Evolutionary conservation across 2,888 invertebrate species (phyloP).

Genomic region (Lepidonotus clava): DNA sequence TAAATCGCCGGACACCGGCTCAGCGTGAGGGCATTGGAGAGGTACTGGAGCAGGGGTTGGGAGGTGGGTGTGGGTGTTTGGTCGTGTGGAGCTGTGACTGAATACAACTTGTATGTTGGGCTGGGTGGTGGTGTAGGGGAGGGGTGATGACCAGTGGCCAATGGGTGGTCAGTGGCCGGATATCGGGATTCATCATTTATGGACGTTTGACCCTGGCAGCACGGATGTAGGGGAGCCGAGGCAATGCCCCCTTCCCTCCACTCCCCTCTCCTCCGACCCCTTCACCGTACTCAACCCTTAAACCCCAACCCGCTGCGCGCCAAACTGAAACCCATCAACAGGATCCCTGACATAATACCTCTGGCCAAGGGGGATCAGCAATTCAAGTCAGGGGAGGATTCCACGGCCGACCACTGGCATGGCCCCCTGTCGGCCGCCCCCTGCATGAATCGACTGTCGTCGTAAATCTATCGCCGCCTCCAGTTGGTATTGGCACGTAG

Average conservation of each 20-base stretch:
- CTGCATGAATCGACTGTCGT: not conserved
- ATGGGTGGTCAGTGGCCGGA: not conserved
- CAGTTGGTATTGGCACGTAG: conserved; percentile 15
- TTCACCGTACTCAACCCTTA: not conserved
- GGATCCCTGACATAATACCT: conserved; percentile 10
- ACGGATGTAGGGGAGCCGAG: not conserved
- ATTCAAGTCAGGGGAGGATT: conserved; percentile 2
- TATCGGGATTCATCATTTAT: not conserved
- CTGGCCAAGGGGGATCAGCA: not conserved
- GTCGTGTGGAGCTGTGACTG: not conserved
- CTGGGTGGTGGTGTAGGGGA: not conserved
- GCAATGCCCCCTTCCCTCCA: not conserved
- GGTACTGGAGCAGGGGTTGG: not conserved
- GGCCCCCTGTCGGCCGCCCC: not conserved
- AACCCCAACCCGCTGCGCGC: not conserved
- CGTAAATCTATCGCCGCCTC: conserved; percentile 21
- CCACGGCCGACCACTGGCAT: not conserved
- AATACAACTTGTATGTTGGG: not conserved
- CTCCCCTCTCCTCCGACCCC: not conserved
- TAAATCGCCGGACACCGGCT: no score
- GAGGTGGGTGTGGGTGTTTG: not conserved
- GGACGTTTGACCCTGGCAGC: not conserved
- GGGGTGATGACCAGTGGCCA: not conserved
- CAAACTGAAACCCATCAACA: conserved; percentile 1
- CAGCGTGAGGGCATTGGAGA: no score